A percentile compares a stretch with the other conserved stretches of the same genome.
Evolutionary conservation across 1,140 invertebrate species (phyloP).

Genomic region (Trissolcus basalis): DNA sequence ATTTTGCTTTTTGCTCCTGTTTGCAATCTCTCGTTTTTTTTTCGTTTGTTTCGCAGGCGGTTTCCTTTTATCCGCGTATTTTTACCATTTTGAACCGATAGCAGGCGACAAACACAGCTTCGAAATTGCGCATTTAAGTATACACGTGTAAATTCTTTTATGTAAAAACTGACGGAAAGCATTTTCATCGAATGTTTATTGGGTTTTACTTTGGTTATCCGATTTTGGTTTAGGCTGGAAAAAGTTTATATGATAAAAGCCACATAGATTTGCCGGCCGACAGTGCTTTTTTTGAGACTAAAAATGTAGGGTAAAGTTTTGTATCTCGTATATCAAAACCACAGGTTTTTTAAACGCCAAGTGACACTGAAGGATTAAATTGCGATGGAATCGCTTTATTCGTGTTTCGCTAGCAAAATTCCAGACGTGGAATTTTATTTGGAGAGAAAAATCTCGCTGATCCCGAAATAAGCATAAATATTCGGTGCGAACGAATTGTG

Average conservation of each 20-base stretch:
- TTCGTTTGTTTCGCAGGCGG: constrained; percentile 4
- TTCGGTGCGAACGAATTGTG: too few relatives aligned
- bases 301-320: too few relatives aligned
- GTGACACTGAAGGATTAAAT: not conserved
- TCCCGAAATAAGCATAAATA: not conserved
- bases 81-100: constrained; percentile 16
- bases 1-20: not conserved
- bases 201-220: too few relatives aligned
- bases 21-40: not conserved
- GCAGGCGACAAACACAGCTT: too few relatives aligned
- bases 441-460: not conserved
- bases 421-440: not conserved
- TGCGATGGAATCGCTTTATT: not conserved
- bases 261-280: too few relatives aligned
- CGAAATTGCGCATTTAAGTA: too few relatives aligned
- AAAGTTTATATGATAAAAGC: too few relatives aligned
- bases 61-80: constrained; percentile 21
- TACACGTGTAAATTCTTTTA: too few relatives aligned
- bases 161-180: too few relatives aligned
- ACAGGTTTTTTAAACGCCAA: not conserved
- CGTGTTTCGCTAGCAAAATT: not conserved
- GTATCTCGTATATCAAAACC: not conserved
- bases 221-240: too few relatives aligned
- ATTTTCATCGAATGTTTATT: too few relatives aligned
- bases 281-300: too few relatives aligned